Evolutionary conservation across 1,140 invertebrate genomes (phyloP), one percentile per base, ranked within the genome.

Genomic region (Drosophila orosa): DNA sequence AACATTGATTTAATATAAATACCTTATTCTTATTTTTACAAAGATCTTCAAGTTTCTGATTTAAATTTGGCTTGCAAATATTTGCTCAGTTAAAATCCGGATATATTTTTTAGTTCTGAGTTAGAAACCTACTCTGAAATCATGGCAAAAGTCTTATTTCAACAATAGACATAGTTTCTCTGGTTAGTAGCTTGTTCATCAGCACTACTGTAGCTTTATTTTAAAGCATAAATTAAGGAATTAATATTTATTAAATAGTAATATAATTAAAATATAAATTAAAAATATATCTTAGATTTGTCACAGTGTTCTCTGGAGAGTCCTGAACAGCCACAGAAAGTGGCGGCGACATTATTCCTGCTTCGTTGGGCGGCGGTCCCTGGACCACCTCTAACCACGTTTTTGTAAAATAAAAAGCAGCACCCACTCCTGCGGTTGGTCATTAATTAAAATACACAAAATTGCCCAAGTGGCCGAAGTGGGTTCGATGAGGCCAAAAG

Each of bases 391-490:
- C 12, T 8, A 22, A 15, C 29, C 10, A 27, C 10, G 1, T 10
- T 6, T 3, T 7, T n/a, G n/a, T n/a, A 27, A 27, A 27, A 25
- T 9, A 31, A 50, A 52, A 19, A 27, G n/a, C n/a, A 17, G 7
- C 50, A 17, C 60, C 48, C 31, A 31, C 29, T 44, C 33, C 39
- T 42, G 66, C 12, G 39, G 71, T 40, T 57, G 71, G 72, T 76
- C 78, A 85, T 85, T 85, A 86, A 85, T 85, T 85, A 85, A 85
- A 85, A 85, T 80, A 75, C 61, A 84, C 55, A 67, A 84, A 80
- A 74, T 73, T 57, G 44, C 45, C 44, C 59, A 83, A 80, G 72
- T 73, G 67, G 40, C 48, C 47, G 22, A 33, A 65, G 62, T 61
- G 62, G 56, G 56, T 73, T 73, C 69, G 68, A 73, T 73, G 65